Conservation (phyloP, 2,113 vertebrate genomes). For the Nibea albiflora region DNA sequence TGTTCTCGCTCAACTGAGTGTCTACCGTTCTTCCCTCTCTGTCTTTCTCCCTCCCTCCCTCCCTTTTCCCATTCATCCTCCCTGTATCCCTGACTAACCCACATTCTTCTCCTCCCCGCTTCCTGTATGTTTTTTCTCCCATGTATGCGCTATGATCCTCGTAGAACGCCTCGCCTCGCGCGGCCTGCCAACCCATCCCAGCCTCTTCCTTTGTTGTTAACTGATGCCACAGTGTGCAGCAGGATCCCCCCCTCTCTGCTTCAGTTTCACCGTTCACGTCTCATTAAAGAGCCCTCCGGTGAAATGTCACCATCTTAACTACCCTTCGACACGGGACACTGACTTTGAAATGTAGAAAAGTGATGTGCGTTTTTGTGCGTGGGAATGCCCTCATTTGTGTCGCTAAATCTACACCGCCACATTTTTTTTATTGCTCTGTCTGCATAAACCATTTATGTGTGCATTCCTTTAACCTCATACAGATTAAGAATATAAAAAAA, state of each 20-base stretch:
- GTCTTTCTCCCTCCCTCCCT: conserved; percentile 18
- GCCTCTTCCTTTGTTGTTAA: conserved; percentile 26
- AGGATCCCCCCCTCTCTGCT: conserved; percentile 27
- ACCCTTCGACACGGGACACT: conserved; percentile 54
- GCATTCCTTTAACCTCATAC: conserved; percentile 7
- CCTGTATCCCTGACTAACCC: conserved; percentile 31
- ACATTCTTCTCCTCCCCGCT: conserved; percentile 36
- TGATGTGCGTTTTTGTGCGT: conserved; percentile 43
- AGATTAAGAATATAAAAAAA: not conserved
- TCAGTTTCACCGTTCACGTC: conserved; percentile 48
- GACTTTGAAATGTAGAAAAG: conserved; percentile 57
- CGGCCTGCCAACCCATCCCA: conserved; percentile 5
- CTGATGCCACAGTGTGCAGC: conserved; percentile 31
- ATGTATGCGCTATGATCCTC: conserved; percentile 4
- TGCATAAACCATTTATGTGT: not conserved
- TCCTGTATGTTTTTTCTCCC: conserved; percentile 14
- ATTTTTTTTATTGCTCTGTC: conserved; percentile 20
- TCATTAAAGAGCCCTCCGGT: conserved; percentile 63
- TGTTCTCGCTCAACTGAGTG: conserved; percentile 72
- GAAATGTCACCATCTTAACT: conserved; percentile 71
- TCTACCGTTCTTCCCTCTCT: conserved; percentile 47
- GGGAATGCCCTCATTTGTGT: conserved; percentile 23
- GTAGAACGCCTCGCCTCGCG: not conserved
- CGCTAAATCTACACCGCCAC: conserved; percentile 2
- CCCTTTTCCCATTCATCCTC: conserved; percentile 15